Conservation (phyloP, 2,888 invertebrate genomes). For the Yponomeuta evonymella region DNA sequence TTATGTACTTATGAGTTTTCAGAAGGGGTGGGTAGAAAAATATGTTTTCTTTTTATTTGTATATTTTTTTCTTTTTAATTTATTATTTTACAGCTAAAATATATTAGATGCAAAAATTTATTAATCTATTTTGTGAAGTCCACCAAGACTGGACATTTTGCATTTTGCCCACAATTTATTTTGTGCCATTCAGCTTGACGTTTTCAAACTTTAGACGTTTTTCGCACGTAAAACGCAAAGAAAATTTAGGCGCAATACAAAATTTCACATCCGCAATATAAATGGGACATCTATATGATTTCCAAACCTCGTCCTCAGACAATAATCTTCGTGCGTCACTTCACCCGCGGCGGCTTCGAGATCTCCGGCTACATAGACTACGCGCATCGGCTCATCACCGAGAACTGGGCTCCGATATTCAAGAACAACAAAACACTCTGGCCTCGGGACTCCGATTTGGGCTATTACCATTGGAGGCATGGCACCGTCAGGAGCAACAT, state of each 20-base stretch:
- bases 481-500: conserved; percentile 82
- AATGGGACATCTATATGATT: too few species aligned
- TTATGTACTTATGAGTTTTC: too few species aligned
- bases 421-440: conserved; percentile 77
- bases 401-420: conserved; percentile 88
- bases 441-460: conserved; percentile 82
- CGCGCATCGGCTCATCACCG: conserved; percentile 79
- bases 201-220: background rate
- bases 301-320: conserved; percentile 60
- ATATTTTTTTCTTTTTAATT: too few species aligned
- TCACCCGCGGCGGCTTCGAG: conserved; percentile 82
- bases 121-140: too few species aligned
- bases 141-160: background rate
- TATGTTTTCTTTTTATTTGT: too few species aligned
- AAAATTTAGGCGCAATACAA: too few species aligned
- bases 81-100: too few species aligned
- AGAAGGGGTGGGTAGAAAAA: too few species aligned
- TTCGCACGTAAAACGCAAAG: too few species aligned
- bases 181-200: background rate
- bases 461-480: conserved; percentile 86
- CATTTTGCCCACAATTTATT: background rate
- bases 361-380: conserved; percentile 92
- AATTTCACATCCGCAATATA: too few species aligned
- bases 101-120: too few species aligned
- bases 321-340: conserved; percentile 85